These are phyloP conservation scores for Antechinus stuartii DNA, from an alignment of 2,113 vertebrate species.

Conservation along the genomic window DNA sequence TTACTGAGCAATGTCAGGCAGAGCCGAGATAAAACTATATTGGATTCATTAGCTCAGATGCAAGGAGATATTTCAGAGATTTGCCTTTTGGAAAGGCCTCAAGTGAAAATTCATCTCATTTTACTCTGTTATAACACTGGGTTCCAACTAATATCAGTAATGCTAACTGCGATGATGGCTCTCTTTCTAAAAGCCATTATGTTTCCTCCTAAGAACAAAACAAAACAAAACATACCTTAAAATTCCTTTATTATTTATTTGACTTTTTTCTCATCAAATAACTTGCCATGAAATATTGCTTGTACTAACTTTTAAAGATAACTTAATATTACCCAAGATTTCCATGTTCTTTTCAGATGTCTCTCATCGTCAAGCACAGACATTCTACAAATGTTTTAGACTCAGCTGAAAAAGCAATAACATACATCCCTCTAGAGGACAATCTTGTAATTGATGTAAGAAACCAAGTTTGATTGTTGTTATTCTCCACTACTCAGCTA, in stretches of 20 bases:
- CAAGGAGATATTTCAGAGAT: neutral
- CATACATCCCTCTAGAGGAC: constrained; percentile 87
- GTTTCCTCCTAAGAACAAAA: too few species aligned
- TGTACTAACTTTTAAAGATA: neutral
- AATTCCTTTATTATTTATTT: constrained; percentile 15
- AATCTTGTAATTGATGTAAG: constrained; percentile 73
- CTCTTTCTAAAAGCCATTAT: neutral
- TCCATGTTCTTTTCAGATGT: neutral
- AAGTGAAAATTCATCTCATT: constrained; percentile 4
- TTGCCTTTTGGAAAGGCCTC: neutral
- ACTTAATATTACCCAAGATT: neutral
- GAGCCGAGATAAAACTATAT: constrained; percentile 1
- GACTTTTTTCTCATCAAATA: neutral
- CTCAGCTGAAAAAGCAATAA: constrained; percentile 80
- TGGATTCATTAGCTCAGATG: neutral
- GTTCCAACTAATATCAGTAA: constrained; percentile 16
- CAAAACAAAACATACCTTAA: neutral
- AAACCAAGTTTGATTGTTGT: neutral
- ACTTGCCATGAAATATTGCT: neutral
- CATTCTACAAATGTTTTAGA: constrained; percentile 27
- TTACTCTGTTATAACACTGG: neutral
- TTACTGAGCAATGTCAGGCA: neutral
- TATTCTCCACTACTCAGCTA: constrained; percentile 41
- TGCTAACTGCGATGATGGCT: neutral
- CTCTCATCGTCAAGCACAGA: neutral